A percentile compares a stretch with the other conserved stretches of the same genome.
Conservation (phyloP, 2,797 vertebrate species). For the Gymnothorax reevesii region DNA sequence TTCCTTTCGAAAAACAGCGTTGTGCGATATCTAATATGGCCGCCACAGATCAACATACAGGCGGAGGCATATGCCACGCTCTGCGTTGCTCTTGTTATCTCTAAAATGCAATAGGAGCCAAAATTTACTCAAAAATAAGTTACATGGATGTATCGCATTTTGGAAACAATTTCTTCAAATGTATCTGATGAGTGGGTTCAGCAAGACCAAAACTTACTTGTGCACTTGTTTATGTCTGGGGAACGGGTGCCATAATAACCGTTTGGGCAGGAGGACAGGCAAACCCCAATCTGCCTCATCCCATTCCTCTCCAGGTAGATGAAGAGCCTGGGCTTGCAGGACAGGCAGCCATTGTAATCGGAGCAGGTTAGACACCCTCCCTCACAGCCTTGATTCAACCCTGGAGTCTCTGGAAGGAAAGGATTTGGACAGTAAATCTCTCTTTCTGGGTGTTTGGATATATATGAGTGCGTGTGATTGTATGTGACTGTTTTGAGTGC, state of each 20-base stretch:
- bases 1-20: too few species aligned
- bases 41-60: too few species aligned
- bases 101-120: too few species aligned
- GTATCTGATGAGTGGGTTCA: background rate
- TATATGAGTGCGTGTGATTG: background rate
- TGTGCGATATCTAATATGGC: too few species aligned
- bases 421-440: background rate
- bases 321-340: slow-evolving; percentile 96
- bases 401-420: slow-evolving; percentile 79
- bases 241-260: slow-evolving; percentile 95
- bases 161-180: background rate
- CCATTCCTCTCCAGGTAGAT: slow-evolving; percentile 96
- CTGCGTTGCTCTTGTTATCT: too few species aligned
- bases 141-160: too few species aligned
- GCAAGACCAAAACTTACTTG: slow-evolving; percentile 79
- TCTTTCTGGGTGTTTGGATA: background rate
- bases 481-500: background rate
- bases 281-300: slow-evolving; percentile 97
- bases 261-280: slow-evolving; percentile 92
- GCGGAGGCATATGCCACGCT: too few species aligned
- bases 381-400: slow-evolving; percentile 90
- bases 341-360: slow-evolving; percentile 96
- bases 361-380: slow-evolving; percentile 97
- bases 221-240: slow-evolving; percentile 95
- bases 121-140: too few species aligned